phyloP scores from a whole-genome alignment of 2,113 vertebrate species.

The Hipposideros armiger region DNA sequence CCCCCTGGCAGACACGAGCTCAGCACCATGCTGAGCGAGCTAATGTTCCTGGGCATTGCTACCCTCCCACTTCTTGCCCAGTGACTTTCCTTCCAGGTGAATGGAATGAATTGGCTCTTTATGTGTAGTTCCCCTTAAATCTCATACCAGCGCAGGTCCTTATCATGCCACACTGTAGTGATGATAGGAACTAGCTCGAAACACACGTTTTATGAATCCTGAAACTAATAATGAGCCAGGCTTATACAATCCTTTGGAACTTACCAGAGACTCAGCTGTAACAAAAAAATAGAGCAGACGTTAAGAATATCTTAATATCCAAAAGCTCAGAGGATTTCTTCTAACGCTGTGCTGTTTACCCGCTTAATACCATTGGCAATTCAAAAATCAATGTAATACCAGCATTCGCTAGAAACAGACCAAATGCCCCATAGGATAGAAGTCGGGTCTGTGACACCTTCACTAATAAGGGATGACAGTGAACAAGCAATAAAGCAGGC shows the following conservation, averaged over 20 bases:
- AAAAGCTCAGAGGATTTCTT: conserved; percentile 65
- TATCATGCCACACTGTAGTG: not conserved
- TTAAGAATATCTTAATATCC: conserved; percentile 80
- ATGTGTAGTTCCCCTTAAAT: not conserved
- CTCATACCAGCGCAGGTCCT: not conserved
- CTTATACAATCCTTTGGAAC: conserved; percentile 33
- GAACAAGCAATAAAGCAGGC: conserved; percentile 55
- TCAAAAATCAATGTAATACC: conserved; percentile 78
- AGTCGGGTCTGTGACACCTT: conserved; percentile 62
- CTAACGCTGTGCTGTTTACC: conserved; percentile 62
- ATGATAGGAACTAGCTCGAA: conserved; percentile 7
- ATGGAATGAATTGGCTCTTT: not conserved
- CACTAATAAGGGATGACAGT: conserved; percentile 69
- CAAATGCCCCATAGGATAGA: conserved; percentile 66
- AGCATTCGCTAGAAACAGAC: conserved; percentile 69
- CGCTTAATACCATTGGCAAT: conserved; percentile 55
- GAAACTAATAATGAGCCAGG: conserved; percentile 16
- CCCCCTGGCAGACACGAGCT: conserved; percentile 36
- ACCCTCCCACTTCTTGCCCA: conserved; percentile 60
- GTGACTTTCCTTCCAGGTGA: conserved; percentile 48
- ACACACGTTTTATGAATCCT: conserved; percentile 28
- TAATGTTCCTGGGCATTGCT: conserved; percentile 63
- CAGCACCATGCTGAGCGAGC: conserved; percentile 29
- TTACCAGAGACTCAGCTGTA: conserved; percentile 62
- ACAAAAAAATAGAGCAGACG: conserved; percentile 62